These are phyloP conservation scores for Eutrigla gurnardus DNA, from an alignment of 2,797 vertebrate species.

Conservation along the genomic window DNA sequence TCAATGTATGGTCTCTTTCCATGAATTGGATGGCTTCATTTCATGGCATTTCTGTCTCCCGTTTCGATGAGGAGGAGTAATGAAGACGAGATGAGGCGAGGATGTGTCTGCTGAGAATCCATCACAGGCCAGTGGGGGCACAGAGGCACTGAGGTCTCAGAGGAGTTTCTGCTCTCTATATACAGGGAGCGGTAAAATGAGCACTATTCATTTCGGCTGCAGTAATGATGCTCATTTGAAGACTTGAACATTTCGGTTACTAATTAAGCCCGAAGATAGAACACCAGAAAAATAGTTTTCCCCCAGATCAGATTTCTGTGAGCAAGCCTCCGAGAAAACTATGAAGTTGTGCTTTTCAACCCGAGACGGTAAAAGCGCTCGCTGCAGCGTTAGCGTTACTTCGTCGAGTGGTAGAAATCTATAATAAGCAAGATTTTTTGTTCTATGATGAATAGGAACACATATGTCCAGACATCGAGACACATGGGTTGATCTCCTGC, in stretches of 20 bases:
- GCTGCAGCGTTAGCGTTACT: background rate
- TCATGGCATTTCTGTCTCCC: background rate
- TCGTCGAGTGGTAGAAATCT: background rate
- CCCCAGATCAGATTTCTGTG: slow-evolving; percentile 30
- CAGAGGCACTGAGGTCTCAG: slow-evolving; percentile 14
- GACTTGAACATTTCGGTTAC: slow-evolving; percentile 46
- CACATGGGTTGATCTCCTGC: slow-evolving; percentile 27
- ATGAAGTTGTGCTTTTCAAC: slow-evolving; percentile 39
- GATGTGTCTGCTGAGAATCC: slow-evolving; percentile 29
- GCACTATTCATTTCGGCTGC: slow-evolving; percentile 45
- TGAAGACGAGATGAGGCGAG: slow-evolving; percentile 29
- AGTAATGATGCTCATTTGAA: slow-evolving; percentile 18
- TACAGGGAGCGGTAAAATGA: slow-evolving; percentile 18
- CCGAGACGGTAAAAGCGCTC: slow-evolving; percentile 14
- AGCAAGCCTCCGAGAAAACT: slow-evolving; percentile 42
- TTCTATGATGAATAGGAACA: slow-evolving; percentile 9
- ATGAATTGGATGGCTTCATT: background rate
- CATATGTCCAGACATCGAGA: slow-evolving; percentile 3
- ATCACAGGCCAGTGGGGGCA: slow-evolving; percentile 43
- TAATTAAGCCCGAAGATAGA: slow-evolving; percentile 63
- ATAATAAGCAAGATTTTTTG: slow-evolving; percentile 2
- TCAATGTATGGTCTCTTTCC: background rate
- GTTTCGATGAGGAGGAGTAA: slow-evolving; percentile 22
- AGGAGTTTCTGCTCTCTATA: slow-evolving; percentile 28
- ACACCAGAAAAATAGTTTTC: slow-evolving; percentile 30